These are phyloP conservation scores for Proterorhinus semilunaris DNA, from an alignment of 2,113 vertebrate species.

Conservation along the genomic window DNA sequence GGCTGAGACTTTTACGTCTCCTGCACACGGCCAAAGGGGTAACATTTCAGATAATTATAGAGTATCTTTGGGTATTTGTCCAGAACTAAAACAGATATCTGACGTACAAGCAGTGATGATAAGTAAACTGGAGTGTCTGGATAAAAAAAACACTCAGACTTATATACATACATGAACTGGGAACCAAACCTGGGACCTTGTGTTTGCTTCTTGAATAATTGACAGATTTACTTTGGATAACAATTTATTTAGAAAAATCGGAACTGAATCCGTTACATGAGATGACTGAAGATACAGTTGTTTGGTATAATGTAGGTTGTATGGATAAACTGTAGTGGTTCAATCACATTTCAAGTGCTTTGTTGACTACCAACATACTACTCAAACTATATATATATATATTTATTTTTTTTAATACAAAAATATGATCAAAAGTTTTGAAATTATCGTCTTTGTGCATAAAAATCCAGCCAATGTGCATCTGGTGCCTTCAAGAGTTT, in stretches of 20 bases:
- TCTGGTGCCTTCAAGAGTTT: constrained; percentile 73
- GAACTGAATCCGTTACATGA: constrained; percentile 32
- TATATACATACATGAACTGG: background rate
- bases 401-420: constrained; percentile 61
- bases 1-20: too few relatives aligned
- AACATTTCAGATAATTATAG: too few relatives aligned
- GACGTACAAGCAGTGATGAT: background rate
- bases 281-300: constrained; percentile 14
- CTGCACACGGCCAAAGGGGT: too few relatives aligned
- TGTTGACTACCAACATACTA: constrained; percentile 15
- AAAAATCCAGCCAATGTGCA: constrained; percentile 53
- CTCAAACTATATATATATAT: constrained; percentile 15
- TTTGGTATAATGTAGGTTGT: background rate
- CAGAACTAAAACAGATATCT: too few relatives aligned
- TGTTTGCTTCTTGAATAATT: background rate
- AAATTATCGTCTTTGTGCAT: constrained; percentile 62
- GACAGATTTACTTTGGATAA: background rate
- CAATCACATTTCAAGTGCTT: background rate
- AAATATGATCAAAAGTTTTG: constrained; percentile 71
- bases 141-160: background rate
- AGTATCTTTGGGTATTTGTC: too few relatives aligned
- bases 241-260: constrained; percentile 46
- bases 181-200: background rate
- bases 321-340: background rate
- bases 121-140: background rate